Base-by-base conservation (phyloP, 2,797 vertebrate species). In the Potorous gilbertii region DNA sequence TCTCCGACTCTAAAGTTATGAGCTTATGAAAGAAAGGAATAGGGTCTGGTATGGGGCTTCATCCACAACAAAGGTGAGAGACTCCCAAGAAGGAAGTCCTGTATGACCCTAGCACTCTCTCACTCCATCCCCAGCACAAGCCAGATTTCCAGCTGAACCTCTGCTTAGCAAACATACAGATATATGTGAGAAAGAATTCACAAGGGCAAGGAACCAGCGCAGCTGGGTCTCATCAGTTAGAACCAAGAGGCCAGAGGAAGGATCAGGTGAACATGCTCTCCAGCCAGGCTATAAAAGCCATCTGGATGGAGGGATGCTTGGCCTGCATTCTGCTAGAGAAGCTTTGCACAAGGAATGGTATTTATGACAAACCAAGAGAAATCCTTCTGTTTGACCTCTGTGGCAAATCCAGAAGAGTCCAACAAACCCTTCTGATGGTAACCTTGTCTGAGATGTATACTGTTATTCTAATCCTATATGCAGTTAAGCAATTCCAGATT, bases 311-410 rank as follows among this genome's bases (percentile, higher is more conserved):
- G 89, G 56, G 46, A 50, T 28, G 52, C 46, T 90, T 90, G 13
- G 89, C 52, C 34, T 54, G 29, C 21, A 31, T 54, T 31, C 27
- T 90, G 40, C 27, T 31, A 29, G 29, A 54, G 89, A 27, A 90
- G 89, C 89, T 90, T 90, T 54, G 46, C 29, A 28, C 27, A 1
- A 50, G 89, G 34, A 90, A 54, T 90, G 9, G 9, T 28, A 90
- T 52, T 90, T 52, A 29, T 29, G 50, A 31, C 89, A 50, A 50
- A 1, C 52, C 10, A 12, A 3, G 89, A 54, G 50, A 90, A 50
- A 90, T 90, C 89, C 89, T 90, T 90, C 89, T 54, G 52, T 90
- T 90, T 90, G 89, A 50, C 89, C 52, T 90, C 52, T 90, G 89
- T 5, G 14, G 40, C 89, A 28, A 54, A 90, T 31, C 46, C 24